Percentiles rank a stretch among this genome's conserved stretches.
phyloP scores from a whole-genome alignment of 2,797 vertebrate species.

The Hydrolagus colliei region DNA sequence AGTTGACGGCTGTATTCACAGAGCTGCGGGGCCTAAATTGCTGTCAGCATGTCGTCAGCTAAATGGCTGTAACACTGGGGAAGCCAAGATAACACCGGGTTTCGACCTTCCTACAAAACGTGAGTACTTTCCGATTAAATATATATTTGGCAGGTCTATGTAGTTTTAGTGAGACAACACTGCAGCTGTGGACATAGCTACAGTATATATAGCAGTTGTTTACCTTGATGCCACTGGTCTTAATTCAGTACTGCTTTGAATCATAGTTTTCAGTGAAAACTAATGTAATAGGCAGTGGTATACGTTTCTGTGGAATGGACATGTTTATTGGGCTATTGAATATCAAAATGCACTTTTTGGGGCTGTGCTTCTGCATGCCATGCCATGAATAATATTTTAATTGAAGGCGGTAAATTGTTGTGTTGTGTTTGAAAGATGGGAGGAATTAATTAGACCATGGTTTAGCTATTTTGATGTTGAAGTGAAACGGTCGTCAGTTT shows the following conservation, averaged over 20 bases:
- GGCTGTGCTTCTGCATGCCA: too few relatives aligned
- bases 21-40: slow-evolving; percentile 84
- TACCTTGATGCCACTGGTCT: slow-evolving; percentile 58
- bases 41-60: slow-evolving; percentile 86
- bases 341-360: not conserved
- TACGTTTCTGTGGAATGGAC: slow-evolving; percentile 33
- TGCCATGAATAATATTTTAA: not conserved
- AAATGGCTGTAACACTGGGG: slow-evolving; percentile 88
- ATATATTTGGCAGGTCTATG: slow-evolving; percentile 24
- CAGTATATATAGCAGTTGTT: slow-evolving; percentile 49
- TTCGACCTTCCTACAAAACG: slow-evolving; percentile 93
- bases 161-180: slow-evolving; percentile 42
- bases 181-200: slow-evolving; percentile 57
- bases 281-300: slow-evolving; percentile 42
- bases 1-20: slow-evolving; percentile 98
- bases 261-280: slow-evolving; percentile 41
- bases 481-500: not conserved
- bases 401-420: not conserved
- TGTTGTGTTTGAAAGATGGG: not conserved
- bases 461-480: not conserved
- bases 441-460: not conserved
- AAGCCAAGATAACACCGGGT: slow-evolving; percentile 92
- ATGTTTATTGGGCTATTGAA: not conserved
- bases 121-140: slow-evolving; percentile 59
- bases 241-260: slow-evolving; percentile 48